Conservation (phyloP, 2,113 vertebrate species). For the Clarias batrachus region DNA sequence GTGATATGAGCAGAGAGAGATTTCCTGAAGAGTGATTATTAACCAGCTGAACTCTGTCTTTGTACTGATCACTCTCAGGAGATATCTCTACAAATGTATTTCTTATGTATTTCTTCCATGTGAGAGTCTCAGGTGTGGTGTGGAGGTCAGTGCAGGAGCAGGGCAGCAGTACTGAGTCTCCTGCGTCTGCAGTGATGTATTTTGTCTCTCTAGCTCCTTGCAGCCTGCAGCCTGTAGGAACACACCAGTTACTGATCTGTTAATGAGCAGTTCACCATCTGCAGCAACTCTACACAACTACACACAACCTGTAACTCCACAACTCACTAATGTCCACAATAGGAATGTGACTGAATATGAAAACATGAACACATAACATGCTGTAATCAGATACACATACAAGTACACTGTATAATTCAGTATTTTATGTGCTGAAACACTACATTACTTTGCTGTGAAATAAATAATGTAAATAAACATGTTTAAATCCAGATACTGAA, state of each 20-base stretch:
- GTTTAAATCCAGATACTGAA: not conserved
- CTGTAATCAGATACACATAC: not conserved
- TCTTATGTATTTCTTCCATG: not conserved
- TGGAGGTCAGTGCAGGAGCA: not conserved
- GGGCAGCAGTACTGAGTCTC: slow-evolving; percentile 28
- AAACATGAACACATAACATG: not conserved
- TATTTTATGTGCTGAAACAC: too few species aligned
- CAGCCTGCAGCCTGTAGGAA: slow-evolving; percentile 7
- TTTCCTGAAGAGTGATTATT: not conserved
- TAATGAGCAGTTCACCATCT: not conserved
- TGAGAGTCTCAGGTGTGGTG: not conserved
- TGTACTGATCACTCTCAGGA: not conserved
- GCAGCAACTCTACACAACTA: not conserved
- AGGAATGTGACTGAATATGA: not conserved
- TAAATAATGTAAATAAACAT: too few species aligned
- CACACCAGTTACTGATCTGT: slow-evolving; percentile 14
- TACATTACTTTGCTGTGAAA: too few species aligned
- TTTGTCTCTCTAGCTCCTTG: not conserved
- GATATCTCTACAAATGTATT: not conserved
- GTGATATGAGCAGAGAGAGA: not conserved
- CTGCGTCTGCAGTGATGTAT: not conserved
- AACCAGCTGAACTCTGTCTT: not conserved
- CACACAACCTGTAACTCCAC: not conserved
- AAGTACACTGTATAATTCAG: not conserved
- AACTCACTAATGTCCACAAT: not conserved